Percentiles rank a stretch among this genome's conserved stretches.
Conservation (phyloP, 2,797 vertebrate species). For the Falco biarmicus region DNA sequence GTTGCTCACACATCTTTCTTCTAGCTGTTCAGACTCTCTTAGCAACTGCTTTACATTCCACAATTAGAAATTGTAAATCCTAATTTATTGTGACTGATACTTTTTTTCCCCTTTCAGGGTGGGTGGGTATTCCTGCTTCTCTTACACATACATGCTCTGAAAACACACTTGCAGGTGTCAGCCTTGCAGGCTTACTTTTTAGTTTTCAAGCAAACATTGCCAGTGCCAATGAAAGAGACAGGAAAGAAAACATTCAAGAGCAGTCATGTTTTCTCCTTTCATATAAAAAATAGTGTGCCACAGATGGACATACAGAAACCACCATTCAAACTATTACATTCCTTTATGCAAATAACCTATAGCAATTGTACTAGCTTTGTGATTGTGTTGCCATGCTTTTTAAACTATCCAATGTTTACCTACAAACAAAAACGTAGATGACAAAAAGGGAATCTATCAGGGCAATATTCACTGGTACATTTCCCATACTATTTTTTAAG, state of each 20-base stretch:
- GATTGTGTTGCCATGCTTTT: neutral
- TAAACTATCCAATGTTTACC: neutral
- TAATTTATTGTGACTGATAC: neutral
- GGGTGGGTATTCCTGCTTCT: slow-evolving; percentile 1
- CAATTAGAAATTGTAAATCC: neutral
- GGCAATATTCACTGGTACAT: neutral
- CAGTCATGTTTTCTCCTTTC: neutral
- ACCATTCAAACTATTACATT: neutral
- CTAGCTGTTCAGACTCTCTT: neutral
- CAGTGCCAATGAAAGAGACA: neutral
- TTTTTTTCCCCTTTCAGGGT: neutral
- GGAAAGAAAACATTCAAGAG: neutral
- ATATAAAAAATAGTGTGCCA: neutral
- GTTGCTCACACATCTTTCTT: neutral
- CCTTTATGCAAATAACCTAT: neutral
- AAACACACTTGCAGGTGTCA: neutral
- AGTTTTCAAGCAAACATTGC: neutral
- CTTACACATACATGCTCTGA: neutral
- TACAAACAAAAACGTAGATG: too few relatives aligned
- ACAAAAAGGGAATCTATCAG: neutral
- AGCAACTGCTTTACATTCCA: neutral
- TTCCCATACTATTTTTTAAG: neutral
- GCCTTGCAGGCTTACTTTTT: neutral
- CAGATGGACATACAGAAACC: neutral
- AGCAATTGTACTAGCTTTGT: neutral